Evolutionary conservation across 1,140 invertebrate species (phyloP).

Genomic region (Ganaspis sp.): DNA sequence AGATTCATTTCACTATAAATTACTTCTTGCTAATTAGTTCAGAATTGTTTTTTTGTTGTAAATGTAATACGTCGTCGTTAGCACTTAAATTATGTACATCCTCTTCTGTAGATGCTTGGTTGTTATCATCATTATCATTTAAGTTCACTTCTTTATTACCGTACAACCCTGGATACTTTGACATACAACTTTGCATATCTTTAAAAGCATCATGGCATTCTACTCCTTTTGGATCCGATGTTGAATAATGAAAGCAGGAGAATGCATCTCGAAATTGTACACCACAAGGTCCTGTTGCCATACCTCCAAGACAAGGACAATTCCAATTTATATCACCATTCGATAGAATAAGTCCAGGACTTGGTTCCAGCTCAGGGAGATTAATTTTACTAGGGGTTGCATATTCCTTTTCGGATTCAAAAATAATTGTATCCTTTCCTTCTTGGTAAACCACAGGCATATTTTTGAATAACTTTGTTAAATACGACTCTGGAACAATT

Average conservation of each 20-base stretch:
- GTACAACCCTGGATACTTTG: slow-evolving; percentile 91
- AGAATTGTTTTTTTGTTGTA: not conserved
- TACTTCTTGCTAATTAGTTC: slow-evolving; percentile 28
- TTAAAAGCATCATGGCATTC: slow-evolving; percentile 95
- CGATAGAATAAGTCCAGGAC: slow-evolving; percentile 87
- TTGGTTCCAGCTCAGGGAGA: slow-evolving; percentile 84
- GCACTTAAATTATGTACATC: not conserved
- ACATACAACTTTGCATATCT: slow-evolving; percentile 95
- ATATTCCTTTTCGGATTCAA: slow-evolving; percentile 89
- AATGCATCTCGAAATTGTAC: slow-evolving; percentile 95
- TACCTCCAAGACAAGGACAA: slow-evolving; percentile 96
- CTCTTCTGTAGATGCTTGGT: slow-evolving; percentile 66
- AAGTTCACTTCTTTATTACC: slow-evolving; percentile 77
- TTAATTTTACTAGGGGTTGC: slow-evolving; percentile 83
- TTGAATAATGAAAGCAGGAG: slow-evolving; percentile 94
- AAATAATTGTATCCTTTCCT: slow-evolving; percentile 91
- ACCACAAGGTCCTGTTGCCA: slow-evolving; percentile 96
- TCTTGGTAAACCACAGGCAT: slow-evolving; percentile 75
- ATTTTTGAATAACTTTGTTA: slow-evolving; percentile 31
- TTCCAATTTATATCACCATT: slow-evolving; percentile 98
- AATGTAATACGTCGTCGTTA: not conserved
- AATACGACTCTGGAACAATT: not conserved
- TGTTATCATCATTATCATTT: slow-evolving; percentile 75
- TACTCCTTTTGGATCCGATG: slow-evolving; percentile 87
- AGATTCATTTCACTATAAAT: not conserved